Evolutionary conservation across 1,140 invertebrate genomes (phyloP), one percentile per base, ranked within the genome.

Genomic region (Drosophila lacteicornis): DNA sequence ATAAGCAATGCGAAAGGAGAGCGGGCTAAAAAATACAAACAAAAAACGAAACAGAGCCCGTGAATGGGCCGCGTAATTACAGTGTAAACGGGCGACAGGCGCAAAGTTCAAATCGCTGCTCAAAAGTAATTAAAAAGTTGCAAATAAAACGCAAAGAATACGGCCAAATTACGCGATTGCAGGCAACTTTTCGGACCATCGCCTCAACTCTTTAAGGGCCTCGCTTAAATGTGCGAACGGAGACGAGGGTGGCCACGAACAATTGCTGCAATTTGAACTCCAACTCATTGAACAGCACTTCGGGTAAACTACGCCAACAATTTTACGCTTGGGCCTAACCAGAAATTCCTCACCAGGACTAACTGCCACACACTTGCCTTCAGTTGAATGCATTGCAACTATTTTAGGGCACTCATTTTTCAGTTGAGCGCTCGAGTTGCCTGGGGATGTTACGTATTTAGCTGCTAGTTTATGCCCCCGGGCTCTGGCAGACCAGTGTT

Each of bases 91-190:
- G 58, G 71, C 69, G 60, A 66, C 71, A 55, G 80, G 65, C 70
- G 65, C 82, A 88, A 85, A 90, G 85, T 88, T 90, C 85, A 73
- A 88, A 87, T 88, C 82, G 84, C 78, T 83, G 79, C 83, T 90
- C 75, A 85, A 90, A 90, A 90, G 85, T 90, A 90, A 90, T 90
- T 90, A 90, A 90, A 90, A 90, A 90, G 85, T 90, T 82, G 60
- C 71, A 78, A 75, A 88, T 68, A 75, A 71, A 80, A 68, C 46
- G 65, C 55, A 75, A 79, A 65, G 80, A 81, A 81, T 69, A 62
- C 65, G 77, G 59, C 79, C 82, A 90, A 88, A 90, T 90, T 88
- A 68, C 59, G 75, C 80, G 84, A 90, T 84, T 76, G 75, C 70
- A 69, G 62, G 25, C 19, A 78, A 78, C 43, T 60, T 71, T 56